A percentile compares a stretch with the other conserved stretches of the same genome.
Evolutionary conservation across 2,113 vertebrate species (phyloP).

Genomic region (Megaleporinus macrocephalus): DNA sequence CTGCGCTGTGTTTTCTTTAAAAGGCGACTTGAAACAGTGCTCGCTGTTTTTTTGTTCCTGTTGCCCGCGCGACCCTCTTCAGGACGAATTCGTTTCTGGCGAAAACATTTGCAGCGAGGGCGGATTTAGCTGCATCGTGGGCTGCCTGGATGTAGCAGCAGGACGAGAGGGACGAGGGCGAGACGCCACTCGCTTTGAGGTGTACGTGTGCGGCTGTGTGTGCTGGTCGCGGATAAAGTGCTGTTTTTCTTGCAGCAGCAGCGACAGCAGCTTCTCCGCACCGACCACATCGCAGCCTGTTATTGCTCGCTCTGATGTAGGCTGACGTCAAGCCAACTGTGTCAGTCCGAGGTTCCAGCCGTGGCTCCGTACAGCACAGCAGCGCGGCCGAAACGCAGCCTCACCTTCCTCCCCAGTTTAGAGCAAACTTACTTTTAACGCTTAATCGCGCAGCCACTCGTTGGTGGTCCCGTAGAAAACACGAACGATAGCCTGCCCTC

Average conservation of each 20-base stretch:
- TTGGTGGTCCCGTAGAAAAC: too few relatives aligned
- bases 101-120: slow-evolving; percentile 13
- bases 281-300: slow-evolving; percentile 8
- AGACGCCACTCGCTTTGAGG: background rate
- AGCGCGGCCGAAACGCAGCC: background rate
- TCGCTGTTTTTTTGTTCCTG: background rate
- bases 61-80: slow-evolving; percentile 12
- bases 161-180: background rate
- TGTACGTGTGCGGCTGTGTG: background rate
- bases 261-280: background rate
- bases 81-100: slow-evolving; percentile 25
- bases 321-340: slow-evolving; percentile 46
- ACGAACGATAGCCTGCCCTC: too few relatives aligned
- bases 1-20: background rate
- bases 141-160: background rate
- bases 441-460: background rate
- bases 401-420: background rate
- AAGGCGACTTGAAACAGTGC: background rate
- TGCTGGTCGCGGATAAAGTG: background rate
- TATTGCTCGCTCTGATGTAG: slow-evolving; percentile 39
- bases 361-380: background rate
- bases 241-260: background rate
- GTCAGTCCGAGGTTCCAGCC: slow-evolving; percentile 32
- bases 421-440: background rate
- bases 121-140: slow-evolving; percentile 30